Percentiles rank a stretch among this genome's conserved stretches.
Evolutionary conservation across 2,888 invertebrate species (phyloP).

Genomic region (Hetaerina titia): DNA sequence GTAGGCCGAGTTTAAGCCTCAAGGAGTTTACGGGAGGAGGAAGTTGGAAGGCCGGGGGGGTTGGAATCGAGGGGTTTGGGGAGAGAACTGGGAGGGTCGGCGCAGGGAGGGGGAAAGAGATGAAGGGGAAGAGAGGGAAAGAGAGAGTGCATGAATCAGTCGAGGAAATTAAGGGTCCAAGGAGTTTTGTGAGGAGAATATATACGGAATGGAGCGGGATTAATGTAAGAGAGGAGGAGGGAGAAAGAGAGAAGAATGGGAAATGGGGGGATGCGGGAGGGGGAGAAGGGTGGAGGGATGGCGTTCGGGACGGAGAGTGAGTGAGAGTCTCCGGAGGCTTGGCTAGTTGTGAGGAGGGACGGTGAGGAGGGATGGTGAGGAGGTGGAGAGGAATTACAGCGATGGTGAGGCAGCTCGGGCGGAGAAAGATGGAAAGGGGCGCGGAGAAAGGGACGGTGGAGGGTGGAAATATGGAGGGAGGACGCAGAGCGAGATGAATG

Average conservation of each 20-base stretch:
- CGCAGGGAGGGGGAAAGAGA: not conserved
- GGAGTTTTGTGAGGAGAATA: slow-evolving; percentile 43
- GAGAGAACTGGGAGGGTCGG: not conserved
- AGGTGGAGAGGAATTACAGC: not conserved
- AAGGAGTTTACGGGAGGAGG: slow-evolving; percentile 4
- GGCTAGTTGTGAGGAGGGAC: no score
- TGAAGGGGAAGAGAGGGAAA: not conserved
- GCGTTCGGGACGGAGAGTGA: not conserved
- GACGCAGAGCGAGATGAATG: not conserved
- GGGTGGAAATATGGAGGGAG: not conserved
- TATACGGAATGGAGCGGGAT: slow-evolving; percentile 58
- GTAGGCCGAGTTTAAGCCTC: slow-evolving; percentile 31
- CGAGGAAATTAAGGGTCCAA: slow-evolving; percentile 60
- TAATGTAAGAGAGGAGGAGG: not conserved
- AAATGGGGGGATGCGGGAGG: not conserved
- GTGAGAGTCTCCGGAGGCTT: not conserved
- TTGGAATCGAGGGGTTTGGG: not conserved
- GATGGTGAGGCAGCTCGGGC: not conserved
- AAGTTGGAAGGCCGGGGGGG: not conserved
- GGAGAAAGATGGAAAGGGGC: not conserved
- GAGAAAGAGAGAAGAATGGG: not conserved
- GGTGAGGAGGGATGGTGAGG: no score
- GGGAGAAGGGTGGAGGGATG: not conserved
- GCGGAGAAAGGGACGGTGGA: not conserved
- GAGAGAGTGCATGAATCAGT: slow-evolving; percentile 48